Percentiles rank a stretch among this genome's conserved stretches.
Conservation (phyloP, 2,797 vertebrate genomes). For the Danionella dracula region DNA sequence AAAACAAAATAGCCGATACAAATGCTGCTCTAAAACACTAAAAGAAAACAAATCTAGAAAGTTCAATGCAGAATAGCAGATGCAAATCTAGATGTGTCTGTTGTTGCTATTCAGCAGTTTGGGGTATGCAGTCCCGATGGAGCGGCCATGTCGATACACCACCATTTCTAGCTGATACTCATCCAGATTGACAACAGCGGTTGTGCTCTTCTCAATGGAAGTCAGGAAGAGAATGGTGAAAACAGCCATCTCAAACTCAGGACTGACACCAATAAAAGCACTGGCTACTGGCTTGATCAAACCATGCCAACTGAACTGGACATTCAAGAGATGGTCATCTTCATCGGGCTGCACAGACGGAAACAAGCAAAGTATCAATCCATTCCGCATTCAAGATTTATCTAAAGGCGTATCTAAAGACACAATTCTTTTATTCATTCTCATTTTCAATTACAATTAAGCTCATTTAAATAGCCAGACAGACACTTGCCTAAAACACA, state of each 20-base stretch:
- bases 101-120: slow-evolving; percentile 71
- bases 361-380: background rate
- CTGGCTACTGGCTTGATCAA: slow-evolving; percentile 74
- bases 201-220: slow-evolving; percentile 64
- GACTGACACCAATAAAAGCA: slow-evolving; percentile 77
- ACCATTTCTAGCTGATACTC: slow-evolving; percentile 74
- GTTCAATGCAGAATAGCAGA: too few species aligned
- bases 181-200: slow-evolving; percentile 67
- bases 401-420: background rate
- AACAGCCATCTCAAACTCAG: slow-evolving; percentile 79
- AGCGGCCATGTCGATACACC: slow-evolving; percentile 66
- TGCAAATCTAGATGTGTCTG: slow-evolving; percentile 54
- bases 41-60: too few species aligned
- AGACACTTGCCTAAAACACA: too few species aligned
- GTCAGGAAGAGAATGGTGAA: slow-evolving; percentile 78
- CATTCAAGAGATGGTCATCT: slow-evolving; percentile 78
- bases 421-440: background rate
- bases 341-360: slow-evolving; percentile 65
- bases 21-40: too few species aligned
- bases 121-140: slow-evolving; percentile 78
- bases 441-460: too few species aligned
- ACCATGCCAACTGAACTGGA: slow-evolving; percentile 82
- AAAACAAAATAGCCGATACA: too few species aligned
- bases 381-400: background rate
- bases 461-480: too few species aligned